Base-by-base conservation (phyloP, 2,113 vertebrate species). In the Fukomys damarensis region DNA sequence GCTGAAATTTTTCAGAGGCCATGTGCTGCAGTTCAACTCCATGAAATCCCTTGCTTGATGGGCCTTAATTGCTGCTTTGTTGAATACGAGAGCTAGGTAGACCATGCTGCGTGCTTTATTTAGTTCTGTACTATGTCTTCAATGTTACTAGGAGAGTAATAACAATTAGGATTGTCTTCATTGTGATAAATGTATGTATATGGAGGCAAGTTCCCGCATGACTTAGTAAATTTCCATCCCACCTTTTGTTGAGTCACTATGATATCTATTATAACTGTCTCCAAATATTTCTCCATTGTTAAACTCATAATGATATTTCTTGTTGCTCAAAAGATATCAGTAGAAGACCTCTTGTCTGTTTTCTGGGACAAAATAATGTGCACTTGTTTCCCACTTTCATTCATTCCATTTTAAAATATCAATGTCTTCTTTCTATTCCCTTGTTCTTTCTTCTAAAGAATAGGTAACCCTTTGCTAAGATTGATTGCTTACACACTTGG, bases 391-490 rank as follows among this genome's bases (percentile, higher is more conserved):
- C n/a, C 7, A 63, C 46, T 59, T 76, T 16, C 63, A 87, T 91
- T 58, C 5, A 12, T 17, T 80, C 6, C 0, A 43, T 30, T 65
- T 49, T 54, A 80, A 56, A 70, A 13, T 82, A 10, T 77, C 65
- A 24, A 16, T 3, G 19, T 66, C 35, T 84, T 46, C 1, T 76
- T 91, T 66, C 83, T 92, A 10, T 30, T 77, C n/a, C 24, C 68
- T 79, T 63, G 9, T 68, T 81, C 43, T 83, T 95, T 30, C 54
- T 88, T 95, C 79, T 63, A 49, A 93, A 68, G 35, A 59, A 49
- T 28, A 43, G 65, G 41, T 76, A 84, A 52, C 52, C 28, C 43
- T 90, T 5, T 82, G 79, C 66, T 35, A 46, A 92, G 56, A 80
- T n/a, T 0, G 58, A 65, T 92, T 72, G 38, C 58, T 86, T 79